These are phyloP conservation scores for Periophthalmodon schlosseri DNA, from an alignment of 2,113 vertebrate species.

Conservation along the genomic window DNA sequence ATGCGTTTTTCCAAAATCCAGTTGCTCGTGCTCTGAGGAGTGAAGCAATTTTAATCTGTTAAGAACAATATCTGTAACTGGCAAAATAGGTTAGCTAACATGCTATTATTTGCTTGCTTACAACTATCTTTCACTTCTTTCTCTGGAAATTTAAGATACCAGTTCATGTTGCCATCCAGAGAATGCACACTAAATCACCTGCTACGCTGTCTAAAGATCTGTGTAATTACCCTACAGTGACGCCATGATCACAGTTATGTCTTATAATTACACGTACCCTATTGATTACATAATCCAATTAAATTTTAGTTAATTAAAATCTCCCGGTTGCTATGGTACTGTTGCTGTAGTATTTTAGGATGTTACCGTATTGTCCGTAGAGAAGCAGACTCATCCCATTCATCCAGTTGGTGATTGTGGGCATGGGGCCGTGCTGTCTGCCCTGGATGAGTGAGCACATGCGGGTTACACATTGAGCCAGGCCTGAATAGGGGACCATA, in stretches of 20 bases:
- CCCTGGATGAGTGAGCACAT: slow-evolving; percentile 49
- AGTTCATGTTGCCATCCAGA: no score
- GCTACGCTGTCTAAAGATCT: neutral
- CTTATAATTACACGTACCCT: neutral
- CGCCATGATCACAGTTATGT: neutral
- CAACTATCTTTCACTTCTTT: no score
- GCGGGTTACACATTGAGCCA: slow-evolving; percentile 34
- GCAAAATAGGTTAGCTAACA: no score
- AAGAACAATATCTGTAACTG: no score
- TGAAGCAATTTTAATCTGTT: no score
- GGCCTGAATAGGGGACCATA: slow-evolving; percentile 65
- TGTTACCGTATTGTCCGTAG: slow-evolving; percentile 30
- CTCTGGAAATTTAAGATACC: no score
- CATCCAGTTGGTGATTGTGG: slow-evolving; percentile 53
- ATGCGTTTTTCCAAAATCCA: no score
- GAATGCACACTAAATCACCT: neutral
- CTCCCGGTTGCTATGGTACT: neutral
- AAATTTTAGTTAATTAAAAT: neutral
- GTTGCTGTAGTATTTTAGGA: slow-evolving; percentile 57
- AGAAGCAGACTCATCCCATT: slow-evolving; percentile 32
- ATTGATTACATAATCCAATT: neutral
- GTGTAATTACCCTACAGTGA: neutral
- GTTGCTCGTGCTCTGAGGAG: no score
- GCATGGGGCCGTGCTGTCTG: slow-evolving; percentile 55
- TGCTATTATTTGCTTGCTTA: no score